These are phyloP conservation scores for Cephus cinctus DNA, from an alignment of 1,140 invertebrate genomes.

Conservation along the genomic window DNA sequence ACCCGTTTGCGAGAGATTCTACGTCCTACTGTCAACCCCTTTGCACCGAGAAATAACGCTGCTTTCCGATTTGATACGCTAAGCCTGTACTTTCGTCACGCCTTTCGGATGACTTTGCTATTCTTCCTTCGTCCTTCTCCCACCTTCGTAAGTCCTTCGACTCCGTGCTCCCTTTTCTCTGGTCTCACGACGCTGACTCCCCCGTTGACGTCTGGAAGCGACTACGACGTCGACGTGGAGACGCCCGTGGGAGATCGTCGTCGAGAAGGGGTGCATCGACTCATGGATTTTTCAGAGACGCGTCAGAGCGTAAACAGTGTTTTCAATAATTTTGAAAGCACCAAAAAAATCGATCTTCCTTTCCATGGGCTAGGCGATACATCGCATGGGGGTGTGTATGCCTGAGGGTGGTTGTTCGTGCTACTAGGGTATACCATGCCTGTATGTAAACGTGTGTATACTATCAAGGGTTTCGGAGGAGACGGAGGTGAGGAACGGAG, in stretches of 20 bases:
- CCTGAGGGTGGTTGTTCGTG: no score
- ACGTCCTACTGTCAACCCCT: not conserved
- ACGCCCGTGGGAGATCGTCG: not conserved
- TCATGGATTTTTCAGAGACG: no score
- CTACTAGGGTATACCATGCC: no score
- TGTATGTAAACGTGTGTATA: no score
- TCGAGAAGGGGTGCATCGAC: not conserved
- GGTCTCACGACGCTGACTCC: not conserved
- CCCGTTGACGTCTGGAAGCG: no score
- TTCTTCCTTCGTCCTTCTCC: not conserved
- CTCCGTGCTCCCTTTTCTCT: not conserved
- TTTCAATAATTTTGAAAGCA: no score
- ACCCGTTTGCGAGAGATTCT: slow-evolving; percentile 14
- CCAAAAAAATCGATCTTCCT: no score
- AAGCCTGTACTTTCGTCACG: slow-evolving; percentile 13
- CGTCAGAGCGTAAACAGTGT: no score
- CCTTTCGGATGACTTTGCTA: slow-evolving; percentile 1
- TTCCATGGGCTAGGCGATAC: no score
- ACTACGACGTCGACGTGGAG: no score
- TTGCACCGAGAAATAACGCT: slow-evolving; percentile 19
- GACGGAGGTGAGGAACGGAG: not conserved
- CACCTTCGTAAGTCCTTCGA: not conserved
- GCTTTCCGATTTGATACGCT: slow-evolving; percentile 23
- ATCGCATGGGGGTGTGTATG: no score
- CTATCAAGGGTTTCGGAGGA: no score